Evolutionary conservation across 2,797 vertebrate genomes (phyloP), one percentile per base, ranked within the genome.

Genomic region (Chelon auratus): DNA sequence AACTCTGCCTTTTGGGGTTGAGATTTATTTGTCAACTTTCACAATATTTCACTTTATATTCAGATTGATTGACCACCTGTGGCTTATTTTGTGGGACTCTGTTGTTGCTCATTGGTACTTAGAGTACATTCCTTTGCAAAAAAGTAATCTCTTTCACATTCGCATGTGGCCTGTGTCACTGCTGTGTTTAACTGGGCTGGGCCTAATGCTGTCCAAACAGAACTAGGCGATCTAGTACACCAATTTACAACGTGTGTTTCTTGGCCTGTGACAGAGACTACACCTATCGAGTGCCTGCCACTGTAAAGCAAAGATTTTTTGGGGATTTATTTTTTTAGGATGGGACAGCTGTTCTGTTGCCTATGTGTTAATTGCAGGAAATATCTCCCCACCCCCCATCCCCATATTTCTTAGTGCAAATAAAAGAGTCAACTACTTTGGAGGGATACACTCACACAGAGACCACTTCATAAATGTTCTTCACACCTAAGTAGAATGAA

Each of bases 1-100:
- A 77, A 54, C 78, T 71, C 55, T 77, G 78, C 62, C 72, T 88
- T 89, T 85, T 45, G 52, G 58, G 59, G 56, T 66, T 39, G 70
- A 79, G 77, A 84, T 83, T 85, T 88, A 88, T 87, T 87, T 85
- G 85, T 88, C 84, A 91, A 84, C 85, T 83, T 91, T 89, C 77
- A 87, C 77, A 85, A 80, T 78, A 80, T 81, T 85, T 82, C 56
- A 73, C 78, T 85, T 88, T 71, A 80, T 64, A 77, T 83, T 86
- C 61, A 72, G 63, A 87, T 81, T 80, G 75, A 90, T 79, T 57
- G 77, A 89, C 78, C 84, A 82, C 81, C 64, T 37, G 85, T 82
- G 81, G 77, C 75, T 88, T 69, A 80, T 89, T 60, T 81, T 80
- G 75, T 72, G 55, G 70, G 72, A 83, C 81, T 86, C 79, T 86